Evolutionary conservation across 2,888 invertebrate species (phyloP).

Genomic region (Drosophila parthenogenetica): DNA sequence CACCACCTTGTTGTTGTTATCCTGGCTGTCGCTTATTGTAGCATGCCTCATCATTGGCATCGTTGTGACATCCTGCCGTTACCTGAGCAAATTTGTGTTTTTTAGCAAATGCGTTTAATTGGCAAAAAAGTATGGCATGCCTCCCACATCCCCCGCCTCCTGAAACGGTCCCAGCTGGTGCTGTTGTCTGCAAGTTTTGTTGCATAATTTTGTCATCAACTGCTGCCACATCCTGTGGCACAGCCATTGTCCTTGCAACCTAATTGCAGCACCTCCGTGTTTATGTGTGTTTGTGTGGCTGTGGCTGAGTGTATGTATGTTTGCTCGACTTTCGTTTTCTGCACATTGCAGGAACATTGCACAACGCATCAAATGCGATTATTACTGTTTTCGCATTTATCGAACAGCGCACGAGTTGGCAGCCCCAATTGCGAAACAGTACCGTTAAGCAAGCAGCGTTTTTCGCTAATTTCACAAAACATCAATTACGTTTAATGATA

Average conservation of each 20-base stretch:
- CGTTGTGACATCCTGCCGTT: slow-evolving; percentile 17
- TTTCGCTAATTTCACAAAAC: slow-evolving; percentile 4
- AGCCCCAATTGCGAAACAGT: background rate
- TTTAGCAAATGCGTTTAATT: slow-evolving; percentile 78
- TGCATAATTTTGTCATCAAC: slow-evolving; percentile 61
- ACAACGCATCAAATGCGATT: slow-evolving; percentile 36
- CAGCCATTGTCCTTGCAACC: slow-evolving; percentile 30
- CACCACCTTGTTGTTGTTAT: slow-evolving; percentile 31
- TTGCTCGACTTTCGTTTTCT: background rate
- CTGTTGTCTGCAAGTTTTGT: slow-evolving; percentile 42
- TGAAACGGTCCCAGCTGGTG: background rate
- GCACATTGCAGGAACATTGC: slow-evolving; percentile 11
- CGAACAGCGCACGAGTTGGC: slow-evolving; percentile 32
- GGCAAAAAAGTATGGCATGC: slow-evolving; percentile 57
- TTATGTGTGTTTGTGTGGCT: background rate
- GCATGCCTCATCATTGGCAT: slow-evolving; percentile 53
- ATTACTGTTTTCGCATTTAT: slow-evolving; percentile 38
- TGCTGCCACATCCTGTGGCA: slow-evolving; percentile 1
- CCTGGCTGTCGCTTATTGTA: slow-evolving; percentile 31
- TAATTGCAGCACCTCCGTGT: slow-evolving; percentile 63
- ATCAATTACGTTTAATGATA: slow-evolving; percentile 15
- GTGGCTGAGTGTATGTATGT: background rate
- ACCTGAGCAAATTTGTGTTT: slow-evolving; percentile 43
- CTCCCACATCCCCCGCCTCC: background rate
- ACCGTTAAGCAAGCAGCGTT: background rate